phyloP scores from a whole-genome alignment of 2,113 vertebrate genomes.

The Cephalopterus ornatus region DNA sequence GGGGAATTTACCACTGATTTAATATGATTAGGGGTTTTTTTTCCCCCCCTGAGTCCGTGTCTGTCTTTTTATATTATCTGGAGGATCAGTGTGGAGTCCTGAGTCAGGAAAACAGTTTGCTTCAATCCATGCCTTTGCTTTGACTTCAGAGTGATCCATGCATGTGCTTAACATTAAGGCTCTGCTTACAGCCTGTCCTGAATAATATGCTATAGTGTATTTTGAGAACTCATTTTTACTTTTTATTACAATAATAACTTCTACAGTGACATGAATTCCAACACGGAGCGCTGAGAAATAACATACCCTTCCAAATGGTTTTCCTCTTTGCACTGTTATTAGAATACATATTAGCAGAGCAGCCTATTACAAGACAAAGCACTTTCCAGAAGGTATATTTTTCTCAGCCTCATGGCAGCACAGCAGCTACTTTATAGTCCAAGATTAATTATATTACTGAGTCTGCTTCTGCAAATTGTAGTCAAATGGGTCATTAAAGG shows the following conservation, averaged over 20 bases:
- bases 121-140: constrained; percentile 13
- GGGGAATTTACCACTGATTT: constrained; percentile 34
- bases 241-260: constrained; percentile 68
- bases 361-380: constrained; percentile 6
- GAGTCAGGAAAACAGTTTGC: constrained; percentile 46
- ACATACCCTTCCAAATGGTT: constrained; percentile 54
- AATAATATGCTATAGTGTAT: constrained; percentile 27
- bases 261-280: constrained; percentile 57
- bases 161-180: constrained; percentile 56
- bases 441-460: neutral
- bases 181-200: constrained; percentile 50
- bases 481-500: neutral
- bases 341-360: neutral
- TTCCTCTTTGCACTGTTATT: constrained; percentile 33
- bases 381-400: constrained; percentile 30
- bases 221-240: constrained; percentile 61
- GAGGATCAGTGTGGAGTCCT: neutral
- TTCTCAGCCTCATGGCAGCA: neutral
- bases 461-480: neutral
- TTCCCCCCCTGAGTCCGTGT: neutral
- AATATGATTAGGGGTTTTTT: constrained; percentile 25
- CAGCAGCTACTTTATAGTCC: neutral
- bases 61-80: constrained; percentile 6
- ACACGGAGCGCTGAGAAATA: constrained; percentile 9
- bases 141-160: constrained; percentile 21